phyloP scores from a whole-genome alignment of 2,113 vertebrate genomes.

The Plestiodon gilberti region DNA sequence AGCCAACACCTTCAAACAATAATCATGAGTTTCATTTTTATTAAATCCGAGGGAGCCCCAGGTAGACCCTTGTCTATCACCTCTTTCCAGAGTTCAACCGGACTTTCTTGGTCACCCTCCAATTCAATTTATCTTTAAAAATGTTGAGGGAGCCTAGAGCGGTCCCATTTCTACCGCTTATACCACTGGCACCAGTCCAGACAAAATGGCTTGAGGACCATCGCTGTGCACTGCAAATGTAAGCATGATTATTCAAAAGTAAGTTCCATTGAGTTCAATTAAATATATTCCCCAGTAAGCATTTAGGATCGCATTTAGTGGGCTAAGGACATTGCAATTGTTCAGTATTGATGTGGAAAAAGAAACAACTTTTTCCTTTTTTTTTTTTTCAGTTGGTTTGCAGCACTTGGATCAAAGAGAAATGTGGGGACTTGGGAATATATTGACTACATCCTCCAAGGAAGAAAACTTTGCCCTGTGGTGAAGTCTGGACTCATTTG shows the following conservation, averaged over 20 bases:
- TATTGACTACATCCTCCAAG: neutral
- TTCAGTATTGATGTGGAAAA: neutral
- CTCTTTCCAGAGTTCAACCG: neutral
- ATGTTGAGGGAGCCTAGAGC: neutral
- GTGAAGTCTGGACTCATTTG: neutral
- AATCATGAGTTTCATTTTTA: neutral
- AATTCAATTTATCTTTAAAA: neutral
- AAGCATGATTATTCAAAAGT: neutral
- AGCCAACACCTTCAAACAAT: neutral
- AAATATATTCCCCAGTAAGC: too few species aligned
- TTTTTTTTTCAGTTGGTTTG: neutral
- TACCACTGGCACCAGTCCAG: neutral
- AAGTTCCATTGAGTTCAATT: too few species aligned
- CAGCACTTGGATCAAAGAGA: neutral
- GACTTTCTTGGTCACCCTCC: neutral
- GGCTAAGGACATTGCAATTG: neutral
- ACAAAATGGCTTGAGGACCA: neutral
- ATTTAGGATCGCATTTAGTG: neutral
- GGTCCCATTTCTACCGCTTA: neutral
- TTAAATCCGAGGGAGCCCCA: neutral
- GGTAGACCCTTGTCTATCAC: neutral
- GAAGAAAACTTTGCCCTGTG: neutral
- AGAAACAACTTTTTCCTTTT: conserved; percentile 1
- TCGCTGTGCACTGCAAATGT: neutral
- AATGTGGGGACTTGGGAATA: neutral